Conservation (phyloP, 1,140 invertebrate species). For the Arion vulgaris region DNA sequence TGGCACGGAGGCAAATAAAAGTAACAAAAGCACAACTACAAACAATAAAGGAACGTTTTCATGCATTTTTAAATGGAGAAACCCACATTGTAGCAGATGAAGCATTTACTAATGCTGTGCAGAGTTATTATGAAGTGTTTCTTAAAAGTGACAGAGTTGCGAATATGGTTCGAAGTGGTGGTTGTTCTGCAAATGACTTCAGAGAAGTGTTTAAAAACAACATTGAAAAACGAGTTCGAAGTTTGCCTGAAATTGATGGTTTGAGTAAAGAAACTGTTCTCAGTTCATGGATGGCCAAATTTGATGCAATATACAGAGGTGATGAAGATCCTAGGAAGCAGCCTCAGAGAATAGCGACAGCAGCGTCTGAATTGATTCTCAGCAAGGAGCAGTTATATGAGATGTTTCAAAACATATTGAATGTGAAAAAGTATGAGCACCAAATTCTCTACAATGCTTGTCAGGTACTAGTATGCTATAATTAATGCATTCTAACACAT, state of each 20-base stretch:
- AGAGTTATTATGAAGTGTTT: constrained; percentile 98
- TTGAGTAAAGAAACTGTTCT: constrained; percentile 99
- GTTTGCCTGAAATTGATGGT: constrained; percentile 98
- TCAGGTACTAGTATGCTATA: constrained; percentile 82
- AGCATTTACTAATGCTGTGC: constrained; percentile 98
- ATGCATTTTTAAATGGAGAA: constrained; percentile 86
- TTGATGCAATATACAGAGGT: constrained; percentile 98
- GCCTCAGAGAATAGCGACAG: constrained; percentile 68
- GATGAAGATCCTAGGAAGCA: constrained; percentile 73
- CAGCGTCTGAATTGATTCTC: constrained; percentile 72
- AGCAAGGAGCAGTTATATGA: constrained; percentile 86
- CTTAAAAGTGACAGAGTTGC: constrained; percentile 95
- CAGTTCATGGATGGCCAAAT: constrained; percentile 99
- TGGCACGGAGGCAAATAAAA: constrained; percentile 83
- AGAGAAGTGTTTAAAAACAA: constrained; percentile 97
- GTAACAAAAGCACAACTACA: constrained; percentile 97
- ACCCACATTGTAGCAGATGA: constrained; percentile 97
- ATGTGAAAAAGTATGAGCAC: constrained; percentile 99
- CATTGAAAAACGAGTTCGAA: constrained; percentile 96
- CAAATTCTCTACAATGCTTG: constrained; percentile 98
- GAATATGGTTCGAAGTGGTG: constrained; percentile 96
- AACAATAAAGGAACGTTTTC: constrained; percentile 94
- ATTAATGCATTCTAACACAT: no score
- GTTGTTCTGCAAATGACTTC: constrained; percentile 98
- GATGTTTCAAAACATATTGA: constrained; percentile 99